Conservation (phyloP, 2,113 vertebrate species). For the Tragelaphus imberbis region DNA sequence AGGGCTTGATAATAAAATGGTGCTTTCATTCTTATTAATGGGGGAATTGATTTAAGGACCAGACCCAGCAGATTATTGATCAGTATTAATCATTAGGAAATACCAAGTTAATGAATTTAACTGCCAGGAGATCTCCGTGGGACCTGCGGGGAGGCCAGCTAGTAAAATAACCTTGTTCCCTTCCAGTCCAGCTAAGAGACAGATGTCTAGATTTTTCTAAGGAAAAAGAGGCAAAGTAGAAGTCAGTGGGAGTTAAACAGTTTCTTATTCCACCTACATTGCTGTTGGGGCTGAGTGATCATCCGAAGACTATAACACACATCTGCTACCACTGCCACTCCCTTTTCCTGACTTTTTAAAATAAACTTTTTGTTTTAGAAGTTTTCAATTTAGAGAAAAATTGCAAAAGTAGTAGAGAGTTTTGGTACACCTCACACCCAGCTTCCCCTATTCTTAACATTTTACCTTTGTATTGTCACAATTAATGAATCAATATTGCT, state of each 20-base stretch:
- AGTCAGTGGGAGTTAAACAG: not conserved
- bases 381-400: not conserved
- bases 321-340: not conserved
- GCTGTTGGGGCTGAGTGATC: not conserved
- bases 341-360: not conserved
- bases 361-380: not conserved
- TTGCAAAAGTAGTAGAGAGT: not conserved
- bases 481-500: not conserved
- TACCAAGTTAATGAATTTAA: conserved; percentile 67
- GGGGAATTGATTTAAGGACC: conserved; percentile 59
- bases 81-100: conserved; percentile 68
- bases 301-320: rapidly evolving
- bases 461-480: not conserved
- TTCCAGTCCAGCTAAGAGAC: not conserved
- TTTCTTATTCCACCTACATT: not conserved
- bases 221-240: not conserved
- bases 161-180: not conserved
- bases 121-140: conserved; percentile 18
- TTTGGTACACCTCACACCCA: not conserved
- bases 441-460: too few relatives aligned
- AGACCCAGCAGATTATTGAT: conserved; percentile 56
- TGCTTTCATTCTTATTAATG: conserved; percentile 62
- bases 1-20: conserved; percentile 57
- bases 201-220: not conserved
- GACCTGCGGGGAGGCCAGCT: not conserved